phyloP scores from a whole-genome alignment of 2,797 vertebrate species.

The Sebastes flavidus region DNA sequence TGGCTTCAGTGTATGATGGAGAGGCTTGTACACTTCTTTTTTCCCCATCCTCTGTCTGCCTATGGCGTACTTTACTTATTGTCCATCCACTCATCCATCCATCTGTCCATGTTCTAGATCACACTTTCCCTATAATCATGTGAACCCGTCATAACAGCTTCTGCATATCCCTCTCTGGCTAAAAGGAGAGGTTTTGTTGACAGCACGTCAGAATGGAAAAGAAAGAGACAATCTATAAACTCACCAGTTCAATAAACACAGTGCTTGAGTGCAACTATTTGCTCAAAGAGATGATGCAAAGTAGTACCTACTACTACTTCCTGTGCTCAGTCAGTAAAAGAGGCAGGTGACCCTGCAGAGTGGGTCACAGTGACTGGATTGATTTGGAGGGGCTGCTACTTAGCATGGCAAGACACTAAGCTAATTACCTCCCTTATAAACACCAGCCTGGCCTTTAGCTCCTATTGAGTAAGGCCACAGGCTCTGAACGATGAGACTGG shows the following conservation, averaged over 20 bases:
- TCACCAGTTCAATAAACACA: background rate
- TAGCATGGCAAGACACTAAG: slow-evolving; percentile 63
- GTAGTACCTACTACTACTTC: background rate
- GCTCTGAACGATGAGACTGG: slow-evolving; percentile 55
- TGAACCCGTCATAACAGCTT: background rate
- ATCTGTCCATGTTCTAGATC: background rate
- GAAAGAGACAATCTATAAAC: background rate
- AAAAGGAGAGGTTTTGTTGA: background rate
- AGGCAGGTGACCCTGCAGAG: slow-evolving; percentile 30
- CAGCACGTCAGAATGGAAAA: background rate
- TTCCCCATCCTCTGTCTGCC: background rate
- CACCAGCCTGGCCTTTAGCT: slow-evolving; percentile 66
- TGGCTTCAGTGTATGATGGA: background rate
- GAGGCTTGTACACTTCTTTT: background rate
- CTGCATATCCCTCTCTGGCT: background rate
- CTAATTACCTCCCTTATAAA: slow-evolving; percentile 73
- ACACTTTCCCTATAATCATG: background rate
- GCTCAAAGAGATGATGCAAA: background rate
- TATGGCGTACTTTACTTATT: background rate
- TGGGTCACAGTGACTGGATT: slow-evolving; percentile 56
- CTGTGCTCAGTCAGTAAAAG: background rate
- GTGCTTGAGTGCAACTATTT: background rate
- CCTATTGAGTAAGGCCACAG: slow-evolving; percentile 60
- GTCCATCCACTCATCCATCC: background rate
- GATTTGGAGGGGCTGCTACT: slow-evolving; percentile 60